Conservation (phyloP, 2,888 invertebrate genomes). For the Portevinia maculata region DNA sequence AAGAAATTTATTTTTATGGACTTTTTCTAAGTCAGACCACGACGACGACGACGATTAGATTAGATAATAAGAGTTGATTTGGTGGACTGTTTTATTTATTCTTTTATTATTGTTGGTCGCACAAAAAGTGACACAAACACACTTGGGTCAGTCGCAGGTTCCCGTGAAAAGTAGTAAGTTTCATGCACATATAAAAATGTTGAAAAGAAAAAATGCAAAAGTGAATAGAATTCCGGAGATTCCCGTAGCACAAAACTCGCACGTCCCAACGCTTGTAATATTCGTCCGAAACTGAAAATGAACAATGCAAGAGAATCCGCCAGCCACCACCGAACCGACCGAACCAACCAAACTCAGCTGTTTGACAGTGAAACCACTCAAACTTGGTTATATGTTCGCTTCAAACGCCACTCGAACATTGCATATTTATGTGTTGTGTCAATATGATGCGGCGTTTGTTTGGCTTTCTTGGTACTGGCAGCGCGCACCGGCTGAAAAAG, state of each 20-base stretch:
- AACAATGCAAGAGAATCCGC: constrained; percentile 54
- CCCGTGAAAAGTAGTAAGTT: neutral
- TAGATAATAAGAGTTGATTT: constrained; percentile 27
- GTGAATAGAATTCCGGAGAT: constrained; percentile 55
- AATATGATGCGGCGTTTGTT: too few species aligned
- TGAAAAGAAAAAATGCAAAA: constrained; percentile 38
- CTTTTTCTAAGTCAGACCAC: constrained; percentile 18
- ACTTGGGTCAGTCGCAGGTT: constrained; percentile 1
- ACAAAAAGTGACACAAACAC: constrained; percentile 4
- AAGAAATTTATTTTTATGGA: constrained; percentile 32
- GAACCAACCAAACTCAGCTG: constrained; percentile 42
- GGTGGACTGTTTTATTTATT: constrained; percentile 17
- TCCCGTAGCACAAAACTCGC: constrained; percentile 47
- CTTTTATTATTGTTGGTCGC: constrained; percentile 2
- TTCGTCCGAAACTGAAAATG: constrained; percentile 71
- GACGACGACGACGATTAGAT: constrained; percentile 54
- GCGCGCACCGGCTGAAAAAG: constrained; percentile 62
- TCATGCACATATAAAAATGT: constrained; percentile 3
- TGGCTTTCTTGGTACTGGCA: constrained; percentile 6
- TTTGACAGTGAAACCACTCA: constrained; percentile 47
- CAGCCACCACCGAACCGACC: constrained; percentile 27
- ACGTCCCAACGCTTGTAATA: constrained; percentile 55
- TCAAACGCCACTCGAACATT: constrained; percentile 56
- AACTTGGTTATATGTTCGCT: constrained; percentile 16
- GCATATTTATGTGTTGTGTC: constrained; percentile 18